A percentile compares a stretch with the other conserved stretches of the same genome.
Evolutionary conservation across 1,140 invertebrate genomes (phyloP).

Genomic region (Apis dorsata): DNA sequence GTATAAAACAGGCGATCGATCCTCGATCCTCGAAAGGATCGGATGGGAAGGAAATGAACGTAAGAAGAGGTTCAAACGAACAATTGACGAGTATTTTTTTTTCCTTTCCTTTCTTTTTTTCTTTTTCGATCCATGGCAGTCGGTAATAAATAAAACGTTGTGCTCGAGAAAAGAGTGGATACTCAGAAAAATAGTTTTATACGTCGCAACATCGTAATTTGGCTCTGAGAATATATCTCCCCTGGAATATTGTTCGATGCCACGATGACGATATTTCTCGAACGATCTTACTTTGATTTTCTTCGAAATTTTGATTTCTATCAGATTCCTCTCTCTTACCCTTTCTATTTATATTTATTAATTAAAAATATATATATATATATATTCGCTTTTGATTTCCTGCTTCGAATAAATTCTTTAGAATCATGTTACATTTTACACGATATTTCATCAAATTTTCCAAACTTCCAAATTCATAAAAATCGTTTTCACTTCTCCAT

Average conservation of each 20-base stretch:
- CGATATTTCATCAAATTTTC: too few relatives aligned
- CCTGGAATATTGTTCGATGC: conserved; percentile 22
- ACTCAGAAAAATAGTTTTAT: conserved; percentile 56
- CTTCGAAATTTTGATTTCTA: not conserved
- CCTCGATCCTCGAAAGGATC: not conserved
- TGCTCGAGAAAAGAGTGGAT: not conserved
- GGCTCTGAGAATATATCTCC: conserved; percentile 50
- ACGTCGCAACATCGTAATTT: conserved; percentile 64
- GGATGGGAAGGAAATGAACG: not conserved
- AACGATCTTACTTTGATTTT: not conserved
- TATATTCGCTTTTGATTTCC: not conserved
- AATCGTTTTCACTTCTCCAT: too few relatives aligned
- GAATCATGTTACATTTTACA: too few relatives aligned
- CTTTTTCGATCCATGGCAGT: conserved; percentile 19
- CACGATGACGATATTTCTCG: not conserved
- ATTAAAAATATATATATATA: too few relatives aligned
- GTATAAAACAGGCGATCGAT: conserved; percentile 59
- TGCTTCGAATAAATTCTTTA: not conserved
- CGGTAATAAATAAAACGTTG: not conserved
- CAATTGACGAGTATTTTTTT: not conserved
- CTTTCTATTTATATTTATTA: too few relatives aligned
- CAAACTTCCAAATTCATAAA: too few relatives aligned
- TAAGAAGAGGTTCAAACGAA: not conserved
- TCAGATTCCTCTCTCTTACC: too few relatives aligned
- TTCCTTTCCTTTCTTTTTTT: too few relatives aligned